These are phyloP conservation scores for Megaceryle alcyon DNA, from an alignment of 2,797 vertebrate species.

Conservation along the genomic window DNA sequence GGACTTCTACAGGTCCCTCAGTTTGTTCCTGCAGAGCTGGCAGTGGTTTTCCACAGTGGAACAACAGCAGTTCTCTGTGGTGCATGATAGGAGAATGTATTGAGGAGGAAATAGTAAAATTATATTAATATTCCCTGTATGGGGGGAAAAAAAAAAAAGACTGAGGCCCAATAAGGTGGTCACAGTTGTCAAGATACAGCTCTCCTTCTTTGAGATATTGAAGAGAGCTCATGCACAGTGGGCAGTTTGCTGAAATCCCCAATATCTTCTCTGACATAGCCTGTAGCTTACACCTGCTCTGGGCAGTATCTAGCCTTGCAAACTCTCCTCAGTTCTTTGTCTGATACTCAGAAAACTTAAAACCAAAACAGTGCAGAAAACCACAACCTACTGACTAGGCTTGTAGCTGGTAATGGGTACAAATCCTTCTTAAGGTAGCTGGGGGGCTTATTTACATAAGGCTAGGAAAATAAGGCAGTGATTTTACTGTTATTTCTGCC, in stretches of 20 bases:
- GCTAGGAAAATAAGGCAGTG: neutral
- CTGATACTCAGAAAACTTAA: neutral
- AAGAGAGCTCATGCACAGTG: neutral
- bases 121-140: neutral
- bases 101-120: neutral
- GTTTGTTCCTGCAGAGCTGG: neutral
- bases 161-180: neutral
- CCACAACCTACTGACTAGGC: neutral
- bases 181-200: neutral
- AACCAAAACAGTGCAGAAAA: neutral
- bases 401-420: neutral
- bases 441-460: neutral
- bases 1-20: neutral
- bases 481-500: neutral
- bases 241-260: neutral
- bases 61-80: neutral
- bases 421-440: neutral
- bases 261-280: neutral
- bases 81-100: neutral
- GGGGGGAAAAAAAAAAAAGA: neutral
- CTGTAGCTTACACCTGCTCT: rapidly evolving
- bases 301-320: neutral
- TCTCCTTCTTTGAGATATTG: neutral
- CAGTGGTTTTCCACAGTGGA: neutral
- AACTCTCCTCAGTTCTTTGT: neutral